phyloP scores from a whole-genome alignment of 1,140 invertebrate species.

The Papilio xuthus region DNA sequence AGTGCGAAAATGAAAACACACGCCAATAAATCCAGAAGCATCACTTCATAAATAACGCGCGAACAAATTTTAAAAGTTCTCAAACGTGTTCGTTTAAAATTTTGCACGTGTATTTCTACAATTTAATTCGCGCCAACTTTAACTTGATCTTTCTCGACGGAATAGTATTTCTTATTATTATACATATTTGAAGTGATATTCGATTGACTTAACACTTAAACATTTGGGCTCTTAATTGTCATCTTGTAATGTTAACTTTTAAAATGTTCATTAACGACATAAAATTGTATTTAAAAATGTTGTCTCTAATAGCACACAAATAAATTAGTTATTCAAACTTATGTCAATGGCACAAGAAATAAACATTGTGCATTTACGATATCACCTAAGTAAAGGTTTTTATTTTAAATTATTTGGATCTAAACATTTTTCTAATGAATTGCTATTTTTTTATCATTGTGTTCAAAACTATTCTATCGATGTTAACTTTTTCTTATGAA shows the following conservation, averaged over 20 bases:
- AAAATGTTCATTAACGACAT: constrained; percentile 41
- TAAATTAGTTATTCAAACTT: background rate
- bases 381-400: background rate
- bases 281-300: too few species aligned
- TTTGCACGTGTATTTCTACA: constrained; percentile 32
- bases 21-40: constrained; percentile 36
- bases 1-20: constrained; percentile 39
- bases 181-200: constrained; percentile 48
- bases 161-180: constrained; percentile 39
- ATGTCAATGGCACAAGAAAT: background rate
- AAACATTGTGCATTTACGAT: background rate
- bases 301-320: background rate
- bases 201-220: constrained; percentile 58
- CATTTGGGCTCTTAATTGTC: constrained; percentile 52
- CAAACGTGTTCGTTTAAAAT: constrained; percentile 36
- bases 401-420: too few species aligned
- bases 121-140: constrained; percentile 28
- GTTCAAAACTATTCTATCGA: background rate
- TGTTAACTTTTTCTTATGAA: background rate
- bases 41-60: constrained; percentile 36
- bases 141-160: constrained; percentile 1
- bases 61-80: constrained; percentile 37
- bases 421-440: too few species aligned
- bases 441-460: too few species aligned
- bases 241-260: constrained; percentile 52